phyloP scores from a whole-genome alignment of 2,888 invertebrate species.

The Polydrusus tereticollis region DNA sequence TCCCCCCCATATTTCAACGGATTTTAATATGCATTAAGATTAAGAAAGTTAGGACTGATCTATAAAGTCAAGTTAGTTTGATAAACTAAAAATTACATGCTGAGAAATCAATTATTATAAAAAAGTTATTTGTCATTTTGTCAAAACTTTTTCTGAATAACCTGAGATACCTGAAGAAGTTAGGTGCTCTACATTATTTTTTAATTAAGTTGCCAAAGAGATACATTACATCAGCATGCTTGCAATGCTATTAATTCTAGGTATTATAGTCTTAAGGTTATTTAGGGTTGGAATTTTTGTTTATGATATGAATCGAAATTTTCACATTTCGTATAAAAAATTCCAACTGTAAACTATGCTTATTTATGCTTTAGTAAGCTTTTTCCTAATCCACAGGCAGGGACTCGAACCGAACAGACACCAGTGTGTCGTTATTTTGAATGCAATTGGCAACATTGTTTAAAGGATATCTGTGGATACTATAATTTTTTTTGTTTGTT shows the following conservation, averaged over 20 bases:
- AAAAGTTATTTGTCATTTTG: too few species aligned
- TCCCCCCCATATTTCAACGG: too few species aligned
- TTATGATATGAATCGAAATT: not conserved
- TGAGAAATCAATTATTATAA: too few species aligned
- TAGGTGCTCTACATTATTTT: too few species aligned
- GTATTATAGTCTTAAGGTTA: slow-evolving; percentile 5
- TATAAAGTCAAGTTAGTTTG: too few species aligned
- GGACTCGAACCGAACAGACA: slow-evolving; percentile 66
- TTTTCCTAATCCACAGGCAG: slow-evolving; percentile 65
- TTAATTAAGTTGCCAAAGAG: not conserved
- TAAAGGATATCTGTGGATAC: not conserved
- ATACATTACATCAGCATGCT: slow-evolving; percentile 22
- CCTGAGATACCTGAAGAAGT: too few species aligned
- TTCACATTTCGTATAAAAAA: not conserved
- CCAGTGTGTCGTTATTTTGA: not conserved
- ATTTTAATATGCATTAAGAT: too few species aligned
- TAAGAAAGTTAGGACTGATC: too few species aligned
- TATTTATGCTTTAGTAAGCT: slow-evolving; percentile 64
- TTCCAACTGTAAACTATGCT: slow-evolving; percentile 11
- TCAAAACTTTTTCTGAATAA: too few species aligned
- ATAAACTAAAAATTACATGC: too few species aligned
- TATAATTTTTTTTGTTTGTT: not conserved
- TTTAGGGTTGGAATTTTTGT: slow-evolving; percentile 15
- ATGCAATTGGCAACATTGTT: slow-evolving; percentile 2
- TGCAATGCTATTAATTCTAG: slow-evolving; percentile 1